Percentiles rank a stretch among this genome's conserved stretches.
phyloP scores from a whole-genome alignment of 2,113 vertebrate species.

The Amia ocellicauda region DNA sequence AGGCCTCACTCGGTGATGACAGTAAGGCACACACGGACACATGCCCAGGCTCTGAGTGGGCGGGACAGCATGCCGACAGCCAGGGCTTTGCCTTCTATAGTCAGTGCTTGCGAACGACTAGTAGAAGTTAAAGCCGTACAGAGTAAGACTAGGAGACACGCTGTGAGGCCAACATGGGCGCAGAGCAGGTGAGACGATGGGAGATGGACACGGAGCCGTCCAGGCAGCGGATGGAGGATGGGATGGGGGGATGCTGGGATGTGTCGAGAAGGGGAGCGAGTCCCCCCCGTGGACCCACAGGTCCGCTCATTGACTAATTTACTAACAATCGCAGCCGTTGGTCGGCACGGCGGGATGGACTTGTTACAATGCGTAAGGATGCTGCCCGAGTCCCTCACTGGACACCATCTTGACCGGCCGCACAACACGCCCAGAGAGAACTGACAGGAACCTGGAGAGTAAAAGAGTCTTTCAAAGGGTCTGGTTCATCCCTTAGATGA shows the following conservation, averaged over 20 bases:
- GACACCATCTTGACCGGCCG: not conserved
- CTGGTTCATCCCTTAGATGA: not conserved
- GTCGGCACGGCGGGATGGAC: not conserved
- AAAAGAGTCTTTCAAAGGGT: no score
- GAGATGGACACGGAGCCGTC: no score
- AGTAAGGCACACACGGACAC: slow-evolving; percentile 8
- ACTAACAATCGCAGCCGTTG: slow-evolving; percentile 55
- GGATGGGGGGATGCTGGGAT: not conserved
- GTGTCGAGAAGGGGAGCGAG: not conserved
- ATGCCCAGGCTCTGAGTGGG: slow-evolving; percentile 34
- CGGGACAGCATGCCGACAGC: slow-evolving; percentile 19
- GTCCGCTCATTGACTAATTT: slow-evolving; percentile 44
- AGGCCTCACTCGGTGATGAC: no score
- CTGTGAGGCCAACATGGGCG: slow-evolving; percentile 13
- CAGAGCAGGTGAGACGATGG: not conserved
- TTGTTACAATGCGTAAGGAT: no score
- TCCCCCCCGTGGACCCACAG: slow-evolving; percentile 11
- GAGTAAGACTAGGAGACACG: slow-evolving; percentile 3
- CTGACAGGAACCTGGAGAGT: not conserved
- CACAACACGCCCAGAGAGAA: not conserved
- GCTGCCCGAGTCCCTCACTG: no score
- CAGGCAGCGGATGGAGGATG: no score
- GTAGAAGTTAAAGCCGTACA: slow-evolving; percentile 33
- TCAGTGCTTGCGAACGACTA: slow-evolving; percentile 30
- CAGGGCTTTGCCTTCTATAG: slow-evolving; percentile 46